These are phyloP conservation scores for Paragorgia papillata DNA, from an alignment of 92 coral and sea anemone genomes.

Conservation along the genomic window DNA sequence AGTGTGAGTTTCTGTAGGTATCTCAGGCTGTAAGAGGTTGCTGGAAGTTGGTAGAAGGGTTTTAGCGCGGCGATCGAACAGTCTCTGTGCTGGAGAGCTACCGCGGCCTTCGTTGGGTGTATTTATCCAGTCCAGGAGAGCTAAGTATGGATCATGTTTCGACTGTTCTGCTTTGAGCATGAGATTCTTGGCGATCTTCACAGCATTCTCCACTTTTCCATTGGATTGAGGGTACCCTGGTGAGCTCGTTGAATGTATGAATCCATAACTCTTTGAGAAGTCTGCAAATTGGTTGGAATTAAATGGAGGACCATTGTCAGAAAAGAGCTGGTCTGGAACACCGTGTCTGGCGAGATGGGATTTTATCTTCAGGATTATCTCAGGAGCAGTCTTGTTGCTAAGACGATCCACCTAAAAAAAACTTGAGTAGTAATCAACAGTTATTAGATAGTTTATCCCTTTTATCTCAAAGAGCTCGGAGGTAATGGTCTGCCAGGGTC, in stretches of 20 bases:
- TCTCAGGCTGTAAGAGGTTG: constrained; percentile 51
- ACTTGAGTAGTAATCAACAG: constrained; percentile 65
- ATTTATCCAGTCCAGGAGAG: constrained; percentile 61
- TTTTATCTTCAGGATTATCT: constrained; percentile 57
- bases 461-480: constrained; percentile 60
- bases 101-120: constrained; percentile 57
- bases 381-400: constrained; percentile 49
- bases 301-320: constrained; percentile 66
- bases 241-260: constrained; percentile 63
- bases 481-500: constrained; percentile 64
- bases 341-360: constrained; percentile 56
- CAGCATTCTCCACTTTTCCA: constrained; percentile 60
- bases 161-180: constrained; percentile 47
- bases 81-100: constrained; percentile 58
- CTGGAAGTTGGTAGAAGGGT: constrained; percentile 62
- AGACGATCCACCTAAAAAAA: constrained; percentile 60
- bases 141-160: constrained; percentile 57
- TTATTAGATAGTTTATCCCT: constrained; percentile 53
- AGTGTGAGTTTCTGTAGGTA: constrained; percentile 30
- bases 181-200: constrained; percentile 55
- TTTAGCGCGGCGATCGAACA: constrained; percentile 59
- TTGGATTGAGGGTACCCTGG: constrained; percentile 66
- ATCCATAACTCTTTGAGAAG: constrained; percentile 55
- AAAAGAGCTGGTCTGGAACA: constrained; percentile 59
- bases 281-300: constrained; percentile 43